Evolutionary conservation across 2,797 vertebrate genomes (phyloP), one percentile per base, ranked within the genome.

Genomic region (Danionella dracula): DNA sequence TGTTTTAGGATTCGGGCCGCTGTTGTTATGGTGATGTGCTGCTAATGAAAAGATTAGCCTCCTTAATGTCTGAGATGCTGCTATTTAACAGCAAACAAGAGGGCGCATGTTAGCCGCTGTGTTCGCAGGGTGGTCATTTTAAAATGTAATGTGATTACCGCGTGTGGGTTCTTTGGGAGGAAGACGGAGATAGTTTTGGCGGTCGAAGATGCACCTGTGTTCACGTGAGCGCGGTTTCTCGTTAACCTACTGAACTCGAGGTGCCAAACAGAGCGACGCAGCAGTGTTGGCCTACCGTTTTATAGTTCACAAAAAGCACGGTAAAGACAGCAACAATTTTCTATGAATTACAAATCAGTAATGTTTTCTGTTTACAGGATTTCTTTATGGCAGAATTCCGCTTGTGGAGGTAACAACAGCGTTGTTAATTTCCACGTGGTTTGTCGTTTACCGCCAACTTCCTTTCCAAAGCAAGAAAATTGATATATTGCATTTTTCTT

Each of bases 171-270:
- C 54, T 51, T 65, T 62, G 54, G 62, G 66, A 63, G 57, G 40
- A 69, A 67, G 48, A 49, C 34, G 45, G 42, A 76, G 66, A 68
- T n/a, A n/a, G n/a, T 63, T 73, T 7, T 38, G 57, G 19, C 42
- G 66, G 60, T 34, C 55, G 38, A 83, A 88, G 88, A 88, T 85
- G 84, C 84, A 89, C 86, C 83, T 89, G 74, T 80, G 76, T 83
- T 86, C 74, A 88, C 85, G 87, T 86, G 78, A 76, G 73, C 72
- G 70, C 66, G 77, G 72, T 72, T 84, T 71, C 80, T 84, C 55
- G 45, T 70, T 81, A 81, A 83, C 79, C 76, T 78, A 35, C 17
- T 54, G 61, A 70, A 53, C 62, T 72, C 46, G 40, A 8, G 44
- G 5, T 57, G 35, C 57, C 65, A 53, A 68, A 68, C 45, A 37